Evolutionary conservation across 2,888 invertebrate genomes (phyloP).

Genomic region (Deroplatys truncata): DNA sequence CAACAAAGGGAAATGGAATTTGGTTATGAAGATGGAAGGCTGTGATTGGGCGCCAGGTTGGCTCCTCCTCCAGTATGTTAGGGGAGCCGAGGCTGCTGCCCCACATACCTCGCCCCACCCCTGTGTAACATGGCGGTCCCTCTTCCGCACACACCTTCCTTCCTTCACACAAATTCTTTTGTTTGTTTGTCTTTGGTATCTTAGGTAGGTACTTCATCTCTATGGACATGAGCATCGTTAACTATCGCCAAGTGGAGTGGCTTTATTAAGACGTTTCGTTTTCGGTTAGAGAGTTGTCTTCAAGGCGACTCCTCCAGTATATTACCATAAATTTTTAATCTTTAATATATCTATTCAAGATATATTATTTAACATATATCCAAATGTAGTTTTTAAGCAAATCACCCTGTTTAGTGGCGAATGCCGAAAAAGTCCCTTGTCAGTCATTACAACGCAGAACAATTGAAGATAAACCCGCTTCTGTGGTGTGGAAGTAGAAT

Average conservation of each 20-base stretch:
- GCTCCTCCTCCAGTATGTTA: background rate
- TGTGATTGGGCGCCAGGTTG: background rate
- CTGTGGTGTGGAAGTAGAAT: too few relatives aligned
- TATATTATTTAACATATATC: too few relatives aligned
- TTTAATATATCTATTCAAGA: too few relatives aligned
- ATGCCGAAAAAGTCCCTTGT: too few relatives aligned
- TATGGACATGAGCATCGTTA: background rate
- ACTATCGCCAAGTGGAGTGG: background rate
- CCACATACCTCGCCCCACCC: background rate
- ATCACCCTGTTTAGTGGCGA: too few relatives aligned
- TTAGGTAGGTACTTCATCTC: background rate
- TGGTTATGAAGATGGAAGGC: background rate
- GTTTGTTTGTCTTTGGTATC: background rate
- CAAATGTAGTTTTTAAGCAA: too few relatives aligned
- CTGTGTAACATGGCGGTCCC: background rate
- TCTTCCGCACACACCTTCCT: background rate
- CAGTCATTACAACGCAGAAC: too few relatives aligned
- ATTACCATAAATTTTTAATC: too few relatives aligned
- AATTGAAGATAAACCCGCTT: too few relatives aligned
- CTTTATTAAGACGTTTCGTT: background rate
- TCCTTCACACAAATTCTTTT: background rate
- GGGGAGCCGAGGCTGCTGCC: background rate
- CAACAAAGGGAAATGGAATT: background rate
- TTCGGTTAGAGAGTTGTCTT: background rate
- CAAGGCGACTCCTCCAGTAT: background rate